A percentile compares a stretch with the other conserved stretches of the same genome.
Conservation (phyloP, 1,140 invertebrate species). For the Orius insidiosus region DNA sequence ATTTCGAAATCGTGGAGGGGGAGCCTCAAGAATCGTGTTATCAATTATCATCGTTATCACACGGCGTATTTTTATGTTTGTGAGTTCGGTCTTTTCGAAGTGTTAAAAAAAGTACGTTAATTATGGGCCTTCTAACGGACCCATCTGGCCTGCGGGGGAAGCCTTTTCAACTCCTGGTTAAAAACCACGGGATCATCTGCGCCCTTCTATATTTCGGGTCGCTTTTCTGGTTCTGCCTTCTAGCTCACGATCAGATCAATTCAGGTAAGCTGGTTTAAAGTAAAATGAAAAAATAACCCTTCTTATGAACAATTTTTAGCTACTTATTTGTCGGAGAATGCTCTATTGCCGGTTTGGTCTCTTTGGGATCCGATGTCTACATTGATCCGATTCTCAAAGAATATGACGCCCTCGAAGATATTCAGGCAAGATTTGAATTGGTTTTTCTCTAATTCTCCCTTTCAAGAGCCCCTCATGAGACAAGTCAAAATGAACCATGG, state of each 20-base stretch:
- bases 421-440: too few species aligned
- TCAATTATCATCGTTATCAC: too few species aligned
- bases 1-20: too few species aligned
- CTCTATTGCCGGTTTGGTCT: slow-evolving; percentile 81
- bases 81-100: too few species aligned
- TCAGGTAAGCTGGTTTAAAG: slow-evolving; percentile 34
- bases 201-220: slow-evolving; percentile 57
- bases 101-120: too few species aligned
- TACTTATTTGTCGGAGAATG: slow-evolving; percentile 95
- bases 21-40: too few species aligned
- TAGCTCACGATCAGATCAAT: slow-evolving; percentile 53
- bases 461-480: too few species aligned
- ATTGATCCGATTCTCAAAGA: slow-evolving; percentile 37
- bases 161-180: slow-evolving; percentile 48
- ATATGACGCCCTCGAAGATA: too few species aligned
- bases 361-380: slow-evolving; percentile 65
- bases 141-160: slow-evolving; percentile 55
- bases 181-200: slow-evolving; percentile 52
- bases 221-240: slow-evolving; percentile 53
- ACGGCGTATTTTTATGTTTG: too few species aligned
- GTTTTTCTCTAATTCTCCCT: too few species aligned
- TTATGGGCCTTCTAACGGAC: slow-evolving; percentile 61
- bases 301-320: slow-evolving; percentile 27
- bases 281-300: not conserved
- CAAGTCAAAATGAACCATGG: too few species aligned